phyloP scores from a whole-genome alignment of 2,113 vertebrate genomes.

The Gallinago undulata region DNA sequence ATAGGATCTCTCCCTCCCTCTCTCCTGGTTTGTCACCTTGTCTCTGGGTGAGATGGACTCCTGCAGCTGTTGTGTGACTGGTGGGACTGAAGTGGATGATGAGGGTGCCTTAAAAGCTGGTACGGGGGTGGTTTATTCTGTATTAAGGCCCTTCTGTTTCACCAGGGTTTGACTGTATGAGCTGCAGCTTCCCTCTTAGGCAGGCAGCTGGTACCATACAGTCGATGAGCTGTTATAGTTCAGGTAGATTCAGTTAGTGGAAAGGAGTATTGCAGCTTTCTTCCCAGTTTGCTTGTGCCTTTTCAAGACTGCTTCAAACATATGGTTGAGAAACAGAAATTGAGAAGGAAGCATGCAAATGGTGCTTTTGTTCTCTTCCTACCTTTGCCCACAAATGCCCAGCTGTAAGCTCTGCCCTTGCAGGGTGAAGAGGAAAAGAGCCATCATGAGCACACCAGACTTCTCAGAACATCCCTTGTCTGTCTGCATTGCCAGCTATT shows the following conservation, averaged over 20 bases:
- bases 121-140: not conserved
- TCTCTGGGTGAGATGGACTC: not conserved
- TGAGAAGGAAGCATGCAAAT: not conserved
- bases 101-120: not conserved
- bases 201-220: not conserved
- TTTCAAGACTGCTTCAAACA: not conserved
- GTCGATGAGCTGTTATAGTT: not conserved
- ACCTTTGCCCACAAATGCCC: not conserved
- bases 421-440: not conserved
- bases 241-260: not conserved
- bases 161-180: not conserved
- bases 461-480: not conserved
- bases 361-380: not conserved
- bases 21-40: not conserved
- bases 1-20: not conserved
- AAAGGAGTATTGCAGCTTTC: not conserved
- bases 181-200: not conserved
- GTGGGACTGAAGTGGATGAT: not conserved
- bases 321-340: not conserved
- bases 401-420: not conserved
- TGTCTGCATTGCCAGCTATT: not conserved
- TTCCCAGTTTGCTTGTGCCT: not conserved
- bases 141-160: not conserved
- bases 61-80: not conserved
- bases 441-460: not conserved